Evolutionary conservation across 2,797 vertebrate species (phyloP), one percentile per base, ranked within the genome.

Genomic region (Perodicticus potto): DNA sequence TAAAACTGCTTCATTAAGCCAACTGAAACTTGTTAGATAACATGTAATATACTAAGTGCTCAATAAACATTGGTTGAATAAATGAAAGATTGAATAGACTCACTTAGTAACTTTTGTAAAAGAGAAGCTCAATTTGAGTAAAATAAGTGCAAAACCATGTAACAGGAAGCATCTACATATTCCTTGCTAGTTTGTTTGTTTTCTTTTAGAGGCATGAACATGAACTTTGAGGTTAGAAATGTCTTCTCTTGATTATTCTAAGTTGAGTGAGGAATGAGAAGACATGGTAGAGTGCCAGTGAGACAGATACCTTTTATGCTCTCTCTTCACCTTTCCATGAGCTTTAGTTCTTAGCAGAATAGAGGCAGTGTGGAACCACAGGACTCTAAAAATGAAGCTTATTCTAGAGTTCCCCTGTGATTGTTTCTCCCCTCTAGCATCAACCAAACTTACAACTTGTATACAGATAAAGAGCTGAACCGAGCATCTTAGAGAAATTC

Each of bases 21-120:
- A 69, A 20, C 14, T 43, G 9, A 16, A 70, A 63, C 80, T 43
- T 14, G 23, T 73, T 77, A 59, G 61, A 7, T 57, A 19, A n/a
- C 40, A 70, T 91, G 78, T 86, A 80, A 83, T 63, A 83, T 63
- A 77, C 25, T 43, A 90, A 93, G 29, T 74, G 67, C 34, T 90
- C 92, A 96, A 78, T 96, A 94, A 97, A 92, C 7, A 29, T 19
- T 57, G 34, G 16, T 59, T 69, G 85, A 74, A 78, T 69, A 85
- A 86, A 16, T 77, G n/a, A 49, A 88, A 82, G 14, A 86, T 55
- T 27, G 3, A 82, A 69, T 78, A 69, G 29, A 92, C 73, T 90
- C 34, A 92, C 73, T 90, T 32, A 29, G 61, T 37, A 80, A 22
- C 25, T 61, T 67, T 69, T 93, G 65, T 73, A 72, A 97, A 93